These are phyloP conservation scores for Crossaster papposus DNA, from an alignment of 53 echinoderm and acorn worm genomes.

Conservation along the genomic window DNA sequence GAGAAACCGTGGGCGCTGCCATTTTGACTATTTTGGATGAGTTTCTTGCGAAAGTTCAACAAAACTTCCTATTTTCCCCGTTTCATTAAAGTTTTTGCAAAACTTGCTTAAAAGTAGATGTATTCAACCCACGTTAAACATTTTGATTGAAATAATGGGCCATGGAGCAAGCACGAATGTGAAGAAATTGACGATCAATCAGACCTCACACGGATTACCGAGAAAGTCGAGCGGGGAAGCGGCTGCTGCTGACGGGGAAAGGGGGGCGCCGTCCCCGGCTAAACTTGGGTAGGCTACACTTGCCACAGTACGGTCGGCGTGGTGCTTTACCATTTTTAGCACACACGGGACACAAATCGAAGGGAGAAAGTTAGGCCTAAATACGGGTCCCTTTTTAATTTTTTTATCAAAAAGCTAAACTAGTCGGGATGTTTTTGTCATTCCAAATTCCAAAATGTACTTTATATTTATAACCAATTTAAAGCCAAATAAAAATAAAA, in stretches of 20 bases:
- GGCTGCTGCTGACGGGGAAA: neutral
- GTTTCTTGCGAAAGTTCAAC: neutral
- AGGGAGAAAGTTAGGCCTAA: too few species aligned
- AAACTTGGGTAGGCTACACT: slow-evolving; percentile 38
- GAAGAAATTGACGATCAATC: slow-evolving; percentile 64
- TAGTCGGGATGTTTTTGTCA: too few species aligned
- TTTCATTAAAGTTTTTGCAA: neutral
- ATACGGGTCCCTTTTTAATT: too few species aligned
- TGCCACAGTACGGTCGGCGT: neutral
- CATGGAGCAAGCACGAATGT: slow-evolving; percentile 85
- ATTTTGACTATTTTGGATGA: neutral
- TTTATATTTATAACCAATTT: too few species aligned
- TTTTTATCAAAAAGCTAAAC: too few species aligned
- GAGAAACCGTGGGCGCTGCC: slow-evolving; percentile 58
- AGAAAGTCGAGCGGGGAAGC: neutral
- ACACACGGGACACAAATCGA: neutral
- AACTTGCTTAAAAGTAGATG: neutral
- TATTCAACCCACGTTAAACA: too few species aligned
- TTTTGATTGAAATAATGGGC: slow-evolving; percentile 61
- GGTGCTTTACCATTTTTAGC: too few species aligned
- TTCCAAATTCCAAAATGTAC: too few species aligned
- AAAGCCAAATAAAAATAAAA: too few species aligned
- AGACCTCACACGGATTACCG: neutral
- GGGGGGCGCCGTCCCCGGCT: slow-evolving; percentile 20
- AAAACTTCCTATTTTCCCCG: neutral